Conservation (phyloP, 1,140 invertebrate genomes). For the Pogonomyrmex barbatus region DNA sequence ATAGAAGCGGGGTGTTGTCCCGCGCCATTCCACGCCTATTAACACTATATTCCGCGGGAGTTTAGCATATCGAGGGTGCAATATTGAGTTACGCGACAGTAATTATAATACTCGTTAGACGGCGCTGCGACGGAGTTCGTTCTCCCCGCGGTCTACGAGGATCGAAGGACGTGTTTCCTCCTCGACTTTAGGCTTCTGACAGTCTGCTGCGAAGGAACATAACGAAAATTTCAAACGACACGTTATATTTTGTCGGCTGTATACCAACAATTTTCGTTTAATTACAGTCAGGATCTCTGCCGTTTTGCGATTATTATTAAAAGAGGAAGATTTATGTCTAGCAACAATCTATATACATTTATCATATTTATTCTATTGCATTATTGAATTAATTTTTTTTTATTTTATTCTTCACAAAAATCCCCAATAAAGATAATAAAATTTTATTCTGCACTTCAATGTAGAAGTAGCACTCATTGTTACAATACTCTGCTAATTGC, state of each 20-base stretch:
- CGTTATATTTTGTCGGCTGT: constrained; percentile 1
- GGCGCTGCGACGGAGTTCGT: constrained; percentile 76
- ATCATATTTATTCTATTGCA: neutral
- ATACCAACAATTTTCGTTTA: constrained; percentile 4
- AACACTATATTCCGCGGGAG: constrained; percentile 85
- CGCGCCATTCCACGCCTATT: constrained; percentile 85
- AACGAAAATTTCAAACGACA: neutral
- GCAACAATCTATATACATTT: neutral
- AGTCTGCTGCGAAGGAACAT: constrained; percentile 62
- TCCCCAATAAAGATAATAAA: neutral
- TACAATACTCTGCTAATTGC: neutral
- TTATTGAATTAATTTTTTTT: neutral
- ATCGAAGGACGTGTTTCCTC: constrained; percentile 69
- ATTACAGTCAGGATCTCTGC: neutral
- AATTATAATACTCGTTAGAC: constrained; percentile 86
- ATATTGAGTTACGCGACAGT: constrained; percentile 85
- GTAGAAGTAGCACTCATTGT: neutral
- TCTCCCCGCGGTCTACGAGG: constrained; percentile 68
- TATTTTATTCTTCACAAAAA: neutral
- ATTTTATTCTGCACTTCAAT: neutral
- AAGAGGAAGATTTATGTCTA: neutral
- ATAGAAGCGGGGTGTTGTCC: constrained; percentile 86
- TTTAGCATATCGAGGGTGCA: constrained; percentile 84
- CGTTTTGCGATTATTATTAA: neutral
- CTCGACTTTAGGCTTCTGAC: constrained; percentile 53